These are phyloP conservation scores for Dioctria rufipes DNA, from an alignment of 2,888 invertebrate genomes.

Conservation along the genomic window DNA sequence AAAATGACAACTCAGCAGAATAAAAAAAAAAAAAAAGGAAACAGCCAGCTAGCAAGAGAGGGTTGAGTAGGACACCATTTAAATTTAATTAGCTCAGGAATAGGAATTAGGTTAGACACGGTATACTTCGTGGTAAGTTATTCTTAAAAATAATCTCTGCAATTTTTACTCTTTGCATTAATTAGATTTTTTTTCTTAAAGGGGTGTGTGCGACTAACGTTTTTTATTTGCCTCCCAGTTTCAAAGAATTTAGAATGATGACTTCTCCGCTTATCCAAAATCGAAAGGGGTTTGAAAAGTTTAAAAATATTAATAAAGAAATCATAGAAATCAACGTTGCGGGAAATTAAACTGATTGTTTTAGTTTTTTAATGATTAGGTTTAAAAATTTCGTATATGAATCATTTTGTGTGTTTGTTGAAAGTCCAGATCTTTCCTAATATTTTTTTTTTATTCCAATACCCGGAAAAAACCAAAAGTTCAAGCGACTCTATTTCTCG, in stretches of 20 bases:
- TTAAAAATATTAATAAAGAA: too few relatives aligned
- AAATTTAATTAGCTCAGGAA: conserved; percentile 44
- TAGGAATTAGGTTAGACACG: conserved; percentile 42
- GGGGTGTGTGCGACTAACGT: conserved; percentile 19
- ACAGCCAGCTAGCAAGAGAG: neutral
- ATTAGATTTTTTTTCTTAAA: conserved; percentile 30
- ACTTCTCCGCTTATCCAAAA: neutral
- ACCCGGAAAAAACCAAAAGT: too few relatives aligned
- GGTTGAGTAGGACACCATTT: conserved; percentile 39
- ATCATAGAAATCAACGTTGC: too few relatives aligned
- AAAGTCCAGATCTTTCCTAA: too few relatives aligned
- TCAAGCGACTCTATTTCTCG: too few relatives aligned
- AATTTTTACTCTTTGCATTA: conserved; percentile 15
- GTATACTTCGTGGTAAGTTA: conserved; percentile 36
- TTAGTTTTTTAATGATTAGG: too few relatives aligned
- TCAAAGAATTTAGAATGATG: conserved; percentile 21
- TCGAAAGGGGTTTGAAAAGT: too few relatives aligned
- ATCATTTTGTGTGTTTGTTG: too few relatives aligned
- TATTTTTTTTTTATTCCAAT: too few relatives aligned
- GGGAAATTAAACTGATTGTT: too few relatives aligned
- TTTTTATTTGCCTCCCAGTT: conserved; percentile 1
- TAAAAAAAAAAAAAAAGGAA: neutral
- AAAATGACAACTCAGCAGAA: conserved; percentile 43
- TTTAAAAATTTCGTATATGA: too few relatives aligned
- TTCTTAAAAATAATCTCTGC: conserved; percentile 26